These are phyloP conservation scores for Oscheius sp. DNA, from an alignment of 2,888 invertebrate genomes.

Conservation along the genomic window DNA sequence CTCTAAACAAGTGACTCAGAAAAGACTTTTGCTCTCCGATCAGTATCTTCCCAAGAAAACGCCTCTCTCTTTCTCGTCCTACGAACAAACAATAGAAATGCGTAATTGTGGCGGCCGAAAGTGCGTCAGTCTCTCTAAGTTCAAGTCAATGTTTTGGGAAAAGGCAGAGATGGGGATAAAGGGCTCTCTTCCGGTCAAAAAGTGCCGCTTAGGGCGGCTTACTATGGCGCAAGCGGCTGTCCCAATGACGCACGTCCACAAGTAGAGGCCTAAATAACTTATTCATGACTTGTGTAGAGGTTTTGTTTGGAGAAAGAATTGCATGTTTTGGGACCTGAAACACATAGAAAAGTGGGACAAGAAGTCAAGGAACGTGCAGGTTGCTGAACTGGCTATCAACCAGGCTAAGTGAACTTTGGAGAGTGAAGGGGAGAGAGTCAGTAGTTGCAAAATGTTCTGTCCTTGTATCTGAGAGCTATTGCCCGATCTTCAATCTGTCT, in stretches of 20 bases:
- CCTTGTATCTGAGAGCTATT: slow-evolving; percentile 16
- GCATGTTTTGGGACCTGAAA: too few species aligned
- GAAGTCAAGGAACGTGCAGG: not conserved
- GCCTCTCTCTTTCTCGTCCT: too few species aligned
- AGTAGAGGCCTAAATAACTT: too few species aligned
- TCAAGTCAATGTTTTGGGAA: too few species aligned
- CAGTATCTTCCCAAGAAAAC: not conserved
- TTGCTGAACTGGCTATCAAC: not conserved
- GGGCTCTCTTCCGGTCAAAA: not conserved
- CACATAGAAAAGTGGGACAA: not conserved
- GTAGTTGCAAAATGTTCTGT: not conserved
- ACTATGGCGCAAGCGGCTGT: slow-evolving; percentile 7
- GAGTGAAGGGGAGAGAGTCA: not conserved
- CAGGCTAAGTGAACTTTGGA: not conserved
- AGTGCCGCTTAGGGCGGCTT: slow-evolving; percentile 10
- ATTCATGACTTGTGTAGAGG: too few species aligned
- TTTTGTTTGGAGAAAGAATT: too few species aligned
- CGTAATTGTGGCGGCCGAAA: not conserved
- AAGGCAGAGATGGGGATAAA: too few species aligned
- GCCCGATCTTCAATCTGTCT: slow-evolving; percentile 19
- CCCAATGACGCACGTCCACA: not conserved
- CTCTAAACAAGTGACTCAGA: too few species aligned
- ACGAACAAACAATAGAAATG: slow-evolving; percentile 8
- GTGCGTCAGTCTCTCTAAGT: not conserved
- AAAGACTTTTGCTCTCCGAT: too few species aligned